Base-by-base conservation (phyloP, 2,888 invertebrate genomes). In the Mystacides longicornis region DNA sequence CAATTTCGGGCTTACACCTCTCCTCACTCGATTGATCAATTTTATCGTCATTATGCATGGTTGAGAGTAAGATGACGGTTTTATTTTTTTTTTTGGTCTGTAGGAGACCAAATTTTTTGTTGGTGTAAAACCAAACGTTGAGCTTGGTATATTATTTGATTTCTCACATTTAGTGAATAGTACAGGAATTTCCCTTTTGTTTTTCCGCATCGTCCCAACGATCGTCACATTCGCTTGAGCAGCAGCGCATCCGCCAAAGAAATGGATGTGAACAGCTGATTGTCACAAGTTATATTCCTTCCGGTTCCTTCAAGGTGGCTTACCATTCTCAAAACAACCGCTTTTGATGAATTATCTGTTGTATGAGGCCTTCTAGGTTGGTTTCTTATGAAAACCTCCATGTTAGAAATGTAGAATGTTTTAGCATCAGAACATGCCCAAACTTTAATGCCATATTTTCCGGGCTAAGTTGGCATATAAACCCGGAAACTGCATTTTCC, bases 1-100 rank as follows among this genome's bases (percentile, higher is more conserved):
- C 27, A 3, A 55, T 52, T 31, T 53, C 19, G 3, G 54, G 54
- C 18, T 52, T 43, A 5, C 43, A 11, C 18, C 5, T 43, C 5
- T 43, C 43, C 16, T 11, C 43, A 43, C 27, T 27, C 7, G 27
- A 27, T 27, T 27, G 7, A 11, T 43, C 43, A 9, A 43, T 18
- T 20, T 20, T 20, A 21, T 46, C 21, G n/a, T 46, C 46, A 19
- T 46, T 46, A 18, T 46, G 46, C 46, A 46, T 46, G 3, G 20
- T 46, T 46, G 46, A 46, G 3, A 46, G 9, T 21, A 46, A 46
- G 20, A 46, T 19, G 9, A 46, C 46, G 3, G 19, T 46, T 46
- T 46, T 46, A 46, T 21, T 18, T 18, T 20, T 20, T n/a, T n/a
- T 46, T 46, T 46, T 20, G 21, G 46, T 21, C 19, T 21, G 18